Conservation (phyloP, 2,113 vertebrate genomes). For the Numenius arquata region DNA sequence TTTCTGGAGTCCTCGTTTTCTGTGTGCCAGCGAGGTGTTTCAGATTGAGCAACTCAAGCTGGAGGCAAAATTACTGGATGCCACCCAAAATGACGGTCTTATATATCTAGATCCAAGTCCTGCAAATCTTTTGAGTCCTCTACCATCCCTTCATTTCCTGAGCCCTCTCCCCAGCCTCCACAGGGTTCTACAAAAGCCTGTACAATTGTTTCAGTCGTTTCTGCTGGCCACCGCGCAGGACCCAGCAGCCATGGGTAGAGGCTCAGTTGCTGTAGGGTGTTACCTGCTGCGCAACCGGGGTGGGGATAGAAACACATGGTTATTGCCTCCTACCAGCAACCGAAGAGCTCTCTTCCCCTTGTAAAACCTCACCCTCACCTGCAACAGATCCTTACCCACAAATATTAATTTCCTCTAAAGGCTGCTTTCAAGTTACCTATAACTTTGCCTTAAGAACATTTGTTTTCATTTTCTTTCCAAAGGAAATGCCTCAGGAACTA, state of each 20-base stretch:
- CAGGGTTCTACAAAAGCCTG: not conserved
- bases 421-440: not conserved
- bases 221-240: fast-evolving
- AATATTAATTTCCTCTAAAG: not conserved
- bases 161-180: not conserved
- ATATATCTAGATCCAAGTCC: not conserved
- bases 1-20: fast-evolving
- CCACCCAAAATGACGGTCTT: not conserved
- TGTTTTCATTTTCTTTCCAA: not conserved
- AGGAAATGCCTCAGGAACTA: not conserved
- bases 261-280: too few relatives aligned
- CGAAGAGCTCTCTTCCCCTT: not conserved
- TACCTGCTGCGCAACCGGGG: not conserved
- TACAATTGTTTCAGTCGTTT: not conserved
- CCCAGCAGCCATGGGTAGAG: fast-evolving
- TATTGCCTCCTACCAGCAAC: not conserved
- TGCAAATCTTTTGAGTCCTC: not conserved
- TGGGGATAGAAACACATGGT: not conserved
- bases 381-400: not conserved
- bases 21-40: not conserved
- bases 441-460: not conserved
- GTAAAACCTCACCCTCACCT: not conserved
- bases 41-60: not conserved
- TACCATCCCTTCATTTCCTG: not conserved
- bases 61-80: not conserved